Conservation (phyloP, 2,797 vertebrate species). For the Cheirogaleus major region DNA sequence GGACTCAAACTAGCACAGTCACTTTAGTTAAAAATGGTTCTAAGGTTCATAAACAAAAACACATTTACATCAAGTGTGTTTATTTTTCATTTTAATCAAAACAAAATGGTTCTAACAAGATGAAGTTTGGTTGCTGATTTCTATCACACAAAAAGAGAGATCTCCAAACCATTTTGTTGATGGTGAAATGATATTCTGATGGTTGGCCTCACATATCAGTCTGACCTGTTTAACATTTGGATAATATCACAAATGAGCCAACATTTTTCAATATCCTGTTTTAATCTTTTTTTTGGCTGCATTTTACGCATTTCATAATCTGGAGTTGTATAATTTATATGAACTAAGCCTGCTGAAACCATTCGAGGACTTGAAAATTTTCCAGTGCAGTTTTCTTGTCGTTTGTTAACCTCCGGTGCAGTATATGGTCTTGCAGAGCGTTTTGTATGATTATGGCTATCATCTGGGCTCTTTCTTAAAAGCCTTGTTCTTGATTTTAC, state of each 20-base stretch:
- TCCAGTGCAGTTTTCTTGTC: not conserved
- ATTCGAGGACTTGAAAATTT: constrained; percentile 39
- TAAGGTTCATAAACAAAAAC: constrained; percentile 60
- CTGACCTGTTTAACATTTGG: constrained; percentile 38
- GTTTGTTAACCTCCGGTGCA: constrained; percentile 53
- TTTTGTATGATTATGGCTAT: not conserved
- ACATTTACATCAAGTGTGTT: constrained; percentile 59
- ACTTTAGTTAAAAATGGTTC: not conserved
- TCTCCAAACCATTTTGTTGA: constrained; percentile 66
- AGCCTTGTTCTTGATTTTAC: constrained; percentile 71
- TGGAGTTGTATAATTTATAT: constrained; percentile 7
- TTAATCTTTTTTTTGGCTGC: constrained; percentile 45
- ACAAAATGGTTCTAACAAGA: constrained; percentile 72
- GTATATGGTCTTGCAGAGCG: constrained; percentile 49
- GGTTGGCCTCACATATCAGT: constrained; percentile 34
- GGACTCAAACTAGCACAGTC: not conserved
- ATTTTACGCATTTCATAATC: constrained; percentile 48
- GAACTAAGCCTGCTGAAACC: constrained; percentile 66
- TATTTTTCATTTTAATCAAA: constrained; percentile 75
- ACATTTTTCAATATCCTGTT: constrained; percentile 66
- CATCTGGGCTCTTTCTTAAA: constrained; percentile 58
- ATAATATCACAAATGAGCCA: constrained; percentile 61
- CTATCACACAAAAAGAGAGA: constrained; percentile 39
- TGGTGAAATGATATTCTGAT: constrained; percentile 32
- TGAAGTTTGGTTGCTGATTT: constrained; percentile 55